Conservation (phyloP, 2,888 invertebrate species). For the Syrista parreyssii region DNA sequence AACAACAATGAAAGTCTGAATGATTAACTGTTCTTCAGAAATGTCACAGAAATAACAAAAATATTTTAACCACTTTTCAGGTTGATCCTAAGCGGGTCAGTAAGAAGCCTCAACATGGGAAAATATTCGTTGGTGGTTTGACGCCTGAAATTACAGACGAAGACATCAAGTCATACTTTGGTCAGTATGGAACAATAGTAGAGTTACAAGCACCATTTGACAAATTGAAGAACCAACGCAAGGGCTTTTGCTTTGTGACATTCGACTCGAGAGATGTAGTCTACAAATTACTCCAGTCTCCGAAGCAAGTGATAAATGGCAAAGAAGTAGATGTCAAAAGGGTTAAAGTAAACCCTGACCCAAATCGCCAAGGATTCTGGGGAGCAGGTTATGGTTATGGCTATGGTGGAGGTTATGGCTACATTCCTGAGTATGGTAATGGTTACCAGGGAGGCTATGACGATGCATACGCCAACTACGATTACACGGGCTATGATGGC, state of each 20-base stretch:
- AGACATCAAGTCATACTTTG: constrained; percentile 72
- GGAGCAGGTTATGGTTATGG: constrained; percentile 60
- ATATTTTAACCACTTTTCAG: constrained; percentile 29
- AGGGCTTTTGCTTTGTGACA: constrained; percentile 76
- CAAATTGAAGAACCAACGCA: constrained; percentile 73
- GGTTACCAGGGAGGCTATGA: constrained; percentile 62
- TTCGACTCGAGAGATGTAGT: constrained; percentile 73
- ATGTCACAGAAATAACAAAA: neutral
- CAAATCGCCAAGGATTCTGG: constrained; percentile 62
- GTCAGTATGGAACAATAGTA: constrained; percentile 72
- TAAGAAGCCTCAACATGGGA: constrained; percentile 72
- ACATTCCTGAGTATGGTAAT: constrained; percentile 60
- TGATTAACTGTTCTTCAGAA: neutral
- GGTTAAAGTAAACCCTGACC: constrained; percentile 70
- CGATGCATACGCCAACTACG: constrained; percentile 65
- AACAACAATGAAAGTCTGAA: neutral
- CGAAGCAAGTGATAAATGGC: constrained; percentile 71
- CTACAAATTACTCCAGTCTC: constrained; percentile 70
- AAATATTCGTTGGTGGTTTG: constrained; percentile 76
- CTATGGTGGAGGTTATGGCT: constrained; percentile 53
- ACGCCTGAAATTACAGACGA: constrained; percentile 73
- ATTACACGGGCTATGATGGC: constrained; percentile 61
- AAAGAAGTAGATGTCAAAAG: constrained; percentile 71
- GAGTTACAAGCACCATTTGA: constrained; percentile 76
- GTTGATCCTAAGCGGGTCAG: constrained; percentile 76